Evolutionary conservation across 2,888 invertebrate genomes (phyloP), one percentile per base, ranked within the genome.

Genomic region (Dryococelus australis): DNA sequence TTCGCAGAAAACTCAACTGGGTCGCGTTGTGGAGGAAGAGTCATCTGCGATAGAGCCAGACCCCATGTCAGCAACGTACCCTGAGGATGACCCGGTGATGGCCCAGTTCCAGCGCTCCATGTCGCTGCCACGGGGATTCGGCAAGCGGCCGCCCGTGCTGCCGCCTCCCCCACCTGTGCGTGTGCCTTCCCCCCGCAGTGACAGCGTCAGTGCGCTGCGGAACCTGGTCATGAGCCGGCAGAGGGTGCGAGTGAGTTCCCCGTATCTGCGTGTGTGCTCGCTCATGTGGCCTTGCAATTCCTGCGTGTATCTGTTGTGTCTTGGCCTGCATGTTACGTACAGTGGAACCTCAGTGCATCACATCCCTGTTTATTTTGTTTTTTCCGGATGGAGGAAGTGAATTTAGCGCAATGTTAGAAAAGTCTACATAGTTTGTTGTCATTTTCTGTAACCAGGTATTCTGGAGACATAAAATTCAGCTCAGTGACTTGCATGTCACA

Each of bases 111-210:
- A 93, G 89, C 91, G 93, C 53, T 92, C 92, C 87, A 92, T 93
- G 92, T 93, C 93, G 16, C 90, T 93, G 26, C 93, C 93, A 5
- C 90, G 93, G 65, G 92, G 92, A 51, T 92, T 93, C 88, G 93
- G 92, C 9, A 92, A 92, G 5, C 91, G 92, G 85, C 91, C 91
- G 43, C 90, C 90, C 26, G 92, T 92, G 0, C 91, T 92, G 9
- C 91, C 91, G 13, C 92, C 92, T 35, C 92, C 92, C 4, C 92
- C 92, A 0, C 89, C 89, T 12, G 83, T 88, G 8, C 84, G 89
- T 27, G 88, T 87, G n/a, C 88, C 89, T 43, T 88, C 89, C 1
- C 89, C 88, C 10, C 91, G 93, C 28, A 92, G 92, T 89, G 93
- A 93, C 89, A 92, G 92, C 87, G 92, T 92, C 90, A 92, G 91